Percentiles rank a stretch among this genome's conserved stretches.
Conservation (phyloP, 2,113 vertebrate species). For the Vombatus ursinus region DNA sequence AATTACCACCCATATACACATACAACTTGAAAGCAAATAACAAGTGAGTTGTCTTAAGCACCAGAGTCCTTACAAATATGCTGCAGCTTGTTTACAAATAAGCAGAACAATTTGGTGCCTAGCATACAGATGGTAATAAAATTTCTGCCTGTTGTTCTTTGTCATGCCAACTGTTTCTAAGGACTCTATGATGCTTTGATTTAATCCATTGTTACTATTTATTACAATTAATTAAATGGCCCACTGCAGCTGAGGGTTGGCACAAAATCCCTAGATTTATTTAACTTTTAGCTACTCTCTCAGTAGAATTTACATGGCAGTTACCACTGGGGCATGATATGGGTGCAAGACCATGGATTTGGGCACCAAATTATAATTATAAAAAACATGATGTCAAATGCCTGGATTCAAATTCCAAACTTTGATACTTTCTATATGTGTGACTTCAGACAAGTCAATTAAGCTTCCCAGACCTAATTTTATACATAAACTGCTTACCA, state of each 20-base stretch:
- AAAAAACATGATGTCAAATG: not conserved
- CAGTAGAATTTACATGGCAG: not conserved
- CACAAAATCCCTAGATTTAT: not conserved
- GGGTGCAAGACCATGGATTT: not conserved
- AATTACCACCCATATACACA: not conserved
- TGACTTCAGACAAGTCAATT: not conserved
- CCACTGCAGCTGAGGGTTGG: not conserved
- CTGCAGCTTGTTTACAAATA: not conserved
- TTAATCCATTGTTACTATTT: not conserved
- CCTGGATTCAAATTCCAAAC: not conserved
- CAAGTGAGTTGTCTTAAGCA: not conserved
- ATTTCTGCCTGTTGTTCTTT: not conserved
- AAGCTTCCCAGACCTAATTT: not conserved
- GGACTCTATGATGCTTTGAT: not conserved
- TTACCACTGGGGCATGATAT: not conserved
- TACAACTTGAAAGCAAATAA: not conserved
- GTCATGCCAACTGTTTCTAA: not conserved
- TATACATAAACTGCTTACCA: not conserved
- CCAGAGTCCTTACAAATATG: not conserved
- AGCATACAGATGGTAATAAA: not conserved
- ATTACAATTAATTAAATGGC: not conserved
- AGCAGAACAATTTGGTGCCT: not conserved
- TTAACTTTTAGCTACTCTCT: not conserved
- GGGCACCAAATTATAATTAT: not conserved
- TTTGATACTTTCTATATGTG: not conserved